A percentile compares a stretch with the other conserved stretches of the same genome.
These are phyloP conservation scores for Atta cephalotes DNA, from an alignment of 1,140 invertebrate species.

Conservation along the genomic window DNA sequence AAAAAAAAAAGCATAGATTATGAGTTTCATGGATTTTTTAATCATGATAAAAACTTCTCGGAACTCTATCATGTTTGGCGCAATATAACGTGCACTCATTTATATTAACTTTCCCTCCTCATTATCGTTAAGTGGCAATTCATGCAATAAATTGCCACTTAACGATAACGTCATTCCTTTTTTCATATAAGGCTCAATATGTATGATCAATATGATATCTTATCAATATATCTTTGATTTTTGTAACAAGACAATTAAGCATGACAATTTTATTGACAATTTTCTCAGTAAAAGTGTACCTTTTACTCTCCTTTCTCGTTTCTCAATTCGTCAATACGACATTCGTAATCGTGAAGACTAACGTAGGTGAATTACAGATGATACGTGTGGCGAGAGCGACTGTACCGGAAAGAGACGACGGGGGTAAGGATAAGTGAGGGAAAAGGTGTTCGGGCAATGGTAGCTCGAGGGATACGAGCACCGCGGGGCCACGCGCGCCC, in stretches of 20 bases:
- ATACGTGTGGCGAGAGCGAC: conserved; percentile 16
- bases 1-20: conserved; percentile 4
- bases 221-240: background rate
- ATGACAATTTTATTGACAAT: conserved; percentile 40
- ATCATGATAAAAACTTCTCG: background rate
- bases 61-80: background rate
- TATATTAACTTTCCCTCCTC: background rate
- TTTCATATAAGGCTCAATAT: background rate
- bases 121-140: too few species aligned
- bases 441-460: conserved; percentile 44
- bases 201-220: background rate
- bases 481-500: conserved; percentile 69
- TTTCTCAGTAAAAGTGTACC: background rate
- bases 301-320: conserved; percentile 1
- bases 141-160: too few species aligned
- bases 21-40: background rate
- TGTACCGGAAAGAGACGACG: background rate
- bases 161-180: background rate
- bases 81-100: conserved; percentile 6
- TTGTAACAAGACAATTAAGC: background rate
- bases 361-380: conserved; percentile 48
- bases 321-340: conserved; percentile 15
- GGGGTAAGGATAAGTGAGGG: conserved; percentile 3
- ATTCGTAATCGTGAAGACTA: conserved; percentile 38
- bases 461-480: conserved; percentile 70